phyloP scores from a whole-genome alignment of 1,140 invertebrate species.

The Batillaria attramentaria region DNA sequence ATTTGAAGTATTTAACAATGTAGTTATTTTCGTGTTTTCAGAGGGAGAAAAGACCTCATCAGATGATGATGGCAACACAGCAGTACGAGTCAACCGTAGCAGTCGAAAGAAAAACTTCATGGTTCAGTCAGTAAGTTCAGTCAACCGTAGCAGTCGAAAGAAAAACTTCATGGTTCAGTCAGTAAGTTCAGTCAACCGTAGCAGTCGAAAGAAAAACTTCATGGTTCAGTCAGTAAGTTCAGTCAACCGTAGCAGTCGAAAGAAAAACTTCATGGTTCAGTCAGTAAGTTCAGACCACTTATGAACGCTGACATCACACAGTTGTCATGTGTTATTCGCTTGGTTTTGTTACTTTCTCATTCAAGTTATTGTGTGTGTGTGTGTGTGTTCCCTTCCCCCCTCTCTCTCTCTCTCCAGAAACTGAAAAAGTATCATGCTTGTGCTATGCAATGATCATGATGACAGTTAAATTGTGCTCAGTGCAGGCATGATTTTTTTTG shows the following conservation, averaged over 20 bases:
- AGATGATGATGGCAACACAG: slow-evolving; percentile 70
- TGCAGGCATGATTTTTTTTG: too few relatives aligned
- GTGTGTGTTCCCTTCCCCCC: too few relatives aligned
- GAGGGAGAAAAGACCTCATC: slow-evolving; percentile 26
- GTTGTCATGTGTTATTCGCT: too few relatives aligned
- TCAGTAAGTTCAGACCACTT: too few relatives aligned
- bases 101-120: slow-evolving; percentile 63
- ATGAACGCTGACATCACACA: too few relatives aligned
- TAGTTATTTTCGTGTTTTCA: not conserved
- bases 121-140: slow-evolving; percentile 70
- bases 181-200: not conserved
- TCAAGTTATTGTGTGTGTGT: too few relatives aligned
- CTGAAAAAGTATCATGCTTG: too few relatives aligned
- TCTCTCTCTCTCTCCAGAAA: too few relatives aligned
- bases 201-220: not conserved
- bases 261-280: not conserved
- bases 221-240: not conserved
- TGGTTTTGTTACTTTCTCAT: too few relatives aligned
- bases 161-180: slow-evolving; percentile 60
- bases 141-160: slow-evolving; percentile 55
- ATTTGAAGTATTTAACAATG: too few relatives aligned
- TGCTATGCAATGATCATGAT: too few relatives aligned
- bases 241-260: not conserved
- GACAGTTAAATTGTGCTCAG: too few relatives aligned
- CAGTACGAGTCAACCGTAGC: slow-evolving; percentile 65